Conservation (phyloP, 1,140 invertebrate species). For the Euwallacea similis region DNA sequence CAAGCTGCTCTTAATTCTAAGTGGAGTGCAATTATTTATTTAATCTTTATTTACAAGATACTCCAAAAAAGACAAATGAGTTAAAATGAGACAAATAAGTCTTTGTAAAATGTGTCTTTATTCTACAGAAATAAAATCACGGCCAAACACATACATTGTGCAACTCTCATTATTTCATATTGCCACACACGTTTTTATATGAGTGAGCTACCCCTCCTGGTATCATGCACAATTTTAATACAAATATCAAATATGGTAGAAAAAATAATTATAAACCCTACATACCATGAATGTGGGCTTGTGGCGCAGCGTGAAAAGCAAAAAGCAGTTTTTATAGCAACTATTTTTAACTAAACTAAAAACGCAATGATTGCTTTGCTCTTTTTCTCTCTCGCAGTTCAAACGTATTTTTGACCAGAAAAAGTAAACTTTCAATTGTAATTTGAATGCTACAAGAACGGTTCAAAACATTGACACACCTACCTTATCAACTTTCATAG, state of each 20-base stretch:
- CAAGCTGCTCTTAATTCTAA: no score
- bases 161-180: no score
- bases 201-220: not conserved
- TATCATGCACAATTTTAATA: conserved; percentile 26
- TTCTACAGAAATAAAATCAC: no score
- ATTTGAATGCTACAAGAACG: no score
- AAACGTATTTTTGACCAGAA: not conserved
- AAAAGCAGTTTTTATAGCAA: conserved; percentile 47
- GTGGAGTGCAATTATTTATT: no score
- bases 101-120: no score
- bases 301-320: conserved; percentile 53
- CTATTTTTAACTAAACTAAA: conserved; percentile 34
- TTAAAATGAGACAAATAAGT: no score
- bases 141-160: no score
- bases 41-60: no score
- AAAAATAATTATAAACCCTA: conserved; percentile 45
- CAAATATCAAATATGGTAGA: conserved; percentile 16
- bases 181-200: no score
- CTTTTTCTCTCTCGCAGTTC: conserved; percentile 1
- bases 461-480: not conserved
- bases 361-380: not conserved
- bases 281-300: conserved; percentile 54
- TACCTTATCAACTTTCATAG: conserved; percentile 96
- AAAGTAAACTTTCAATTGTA: not conserved
- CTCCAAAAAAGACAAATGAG: no score